These are phyloP conservation scores for Eurypyga helias DNA, from an alignment of 2,113 vertebrate genomes.

Conservation along the genomic window DNA sequence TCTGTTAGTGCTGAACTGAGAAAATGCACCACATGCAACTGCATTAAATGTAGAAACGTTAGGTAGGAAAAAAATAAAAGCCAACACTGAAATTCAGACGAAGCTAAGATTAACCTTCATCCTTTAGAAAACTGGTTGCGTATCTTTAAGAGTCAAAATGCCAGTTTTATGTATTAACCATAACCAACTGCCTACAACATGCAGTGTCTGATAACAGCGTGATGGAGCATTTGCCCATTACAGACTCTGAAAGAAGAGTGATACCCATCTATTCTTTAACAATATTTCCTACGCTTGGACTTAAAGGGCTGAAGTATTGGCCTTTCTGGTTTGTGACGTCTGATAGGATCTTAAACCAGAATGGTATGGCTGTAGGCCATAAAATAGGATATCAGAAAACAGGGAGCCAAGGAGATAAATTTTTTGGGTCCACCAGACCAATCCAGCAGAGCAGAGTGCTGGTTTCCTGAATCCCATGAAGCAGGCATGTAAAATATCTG, in stretches of 20 bases:
- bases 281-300: background rate
- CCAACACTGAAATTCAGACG: background rate
- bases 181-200: background rate
- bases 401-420: conserved; percentile 38
- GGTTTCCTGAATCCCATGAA: conserved; percentile 33
- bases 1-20: rapidly evolving
- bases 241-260: background rate
- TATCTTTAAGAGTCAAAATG: background rate
- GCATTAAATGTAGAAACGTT: background rate
- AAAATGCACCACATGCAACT: background rate
- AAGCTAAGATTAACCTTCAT: background rate
- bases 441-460: background rate
- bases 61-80: background rate
- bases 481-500: conserved; percentile 56
- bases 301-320: background rate
- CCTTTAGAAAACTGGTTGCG: background rate
- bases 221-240: background rate
- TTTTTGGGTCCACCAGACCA: conserved; percentile 20
- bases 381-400: conserved; percentile 32
- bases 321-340: background rate
- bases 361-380: background rate
- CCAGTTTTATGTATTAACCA: background rate
- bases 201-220: background rate
- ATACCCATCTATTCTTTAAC: background rate
- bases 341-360: conserved; percentile 51